These are phyloP conservation scores for Philopedon plagiatum DNA, from an alignment of 2,888 invertebrate genomes.

Conservation along the genomic window DNA sequence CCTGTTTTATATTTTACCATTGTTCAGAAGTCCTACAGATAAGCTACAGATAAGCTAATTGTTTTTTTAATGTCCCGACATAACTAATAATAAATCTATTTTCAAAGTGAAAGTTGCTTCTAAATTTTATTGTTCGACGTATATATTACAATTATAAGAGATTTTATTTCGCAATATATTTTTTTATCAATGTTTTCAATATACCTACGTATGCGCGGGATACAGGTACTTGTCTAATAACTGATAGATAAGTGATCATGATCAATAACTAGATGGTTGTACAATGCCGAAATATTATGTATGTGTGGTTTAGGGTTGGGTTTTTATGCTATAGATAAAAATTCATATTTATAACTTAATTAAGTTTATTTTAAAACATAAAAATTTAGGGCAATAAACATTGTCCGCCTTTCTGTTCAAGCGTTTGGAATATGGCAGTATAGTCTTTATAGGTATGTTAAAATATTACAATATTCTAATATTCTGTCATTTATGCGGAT, in stretches of 20 bases:
- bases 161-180: conserved; percentile 31
- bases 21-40: conserved; percentile 41
- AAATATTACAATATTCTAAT: too few species aligned
- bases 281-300: conserved; percentile 28
- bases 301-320: conserved; percentile 16
- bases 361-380: too few species aligned
- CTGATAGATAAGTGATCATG: conserved; percentile 13
- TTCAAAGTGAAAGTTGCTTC: conserved; percentile 48
- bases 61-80: conserved; percentile 39
- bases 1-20: conserved; percentile 39
- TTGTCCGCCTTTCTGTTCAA: too few species aligned
- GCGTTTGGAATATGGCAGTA: too few species aligned
- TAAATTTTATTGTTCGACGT: conserved; percentile 29
- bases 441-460: too few species aligned
- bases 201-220: conserved; percentile 13
- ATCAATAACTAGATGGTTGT: background rate
- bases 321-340: background rate
- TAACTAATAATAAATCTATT: conserved; percentile 42
- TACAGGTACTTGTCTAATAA: conserved; percentile 19
- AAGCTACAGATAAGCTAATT: conserved; percentile 52
- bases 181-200: conserved; percentile 33
- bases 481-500: too few species aligned
- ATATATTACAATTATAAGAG: conserved; percentile 25
- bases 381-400: too few species aligned
- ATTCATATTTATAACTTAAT: too few species aligned